phyloP scores from a whole-genome alignment of 1,140 invertebrate species.

The Caenorhabditis latens region DNA sequence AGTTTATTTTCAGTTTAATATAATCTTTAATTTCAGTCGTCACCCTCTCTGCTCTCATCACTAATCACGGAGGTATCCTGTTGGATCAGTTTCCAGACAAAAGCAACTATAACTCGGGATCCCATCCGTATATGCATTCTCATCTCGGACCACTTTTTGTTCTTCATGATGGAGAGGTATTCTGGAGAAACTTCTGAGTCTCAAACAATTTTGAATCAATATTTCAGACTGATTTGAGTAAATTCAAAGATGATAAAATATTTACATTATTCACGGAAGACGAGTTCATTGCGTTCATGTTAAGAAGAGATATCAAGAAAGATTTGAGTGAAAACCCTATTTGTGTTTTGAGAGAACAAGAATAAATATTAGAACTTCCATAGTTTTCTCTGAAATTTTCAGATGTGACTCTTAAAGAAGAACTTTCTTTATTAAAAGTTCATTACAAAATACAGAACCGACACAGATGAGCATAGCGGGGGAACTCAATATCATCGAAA shows the following conservation, averaged over 20 bases:
- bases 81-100: not conserved
- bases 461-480: too few relatives aligned
- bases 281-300: not conserved
- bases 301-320: not conserved
- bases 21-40: not conserved
- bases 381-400: too few relatives aligned
- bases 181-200: not conserved
- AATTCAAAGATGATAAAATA: not conserved
- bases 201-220: not conserved
- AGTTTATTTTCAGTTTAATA: not conserved
- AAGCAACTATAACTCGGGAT: not conserved
- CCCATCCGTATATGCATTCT: constrained; percentile 8
- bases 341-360: not conserved
- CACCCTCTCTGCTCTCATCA: too few relatives aligned
- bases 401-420: too few relatives aligned
- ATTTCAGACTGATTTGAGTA: not conserved
- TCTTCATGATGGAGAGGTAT: not conserved
- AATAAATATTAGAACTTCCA: not conserved
- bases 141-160: constrained; percentile 1
- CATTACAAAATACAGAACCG: too few relatives aligned
- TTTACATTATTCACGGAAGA: not conserved
- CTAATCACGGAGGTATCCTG: not conserved
- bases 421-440: too few relatives aligned
- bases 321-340: not conserved
- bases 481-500: too few relatives aligned